phyloP scores from a whole-genome alignment of 2,113 vertebrate genomes.

The Elaphurus davidianus region DNA sequence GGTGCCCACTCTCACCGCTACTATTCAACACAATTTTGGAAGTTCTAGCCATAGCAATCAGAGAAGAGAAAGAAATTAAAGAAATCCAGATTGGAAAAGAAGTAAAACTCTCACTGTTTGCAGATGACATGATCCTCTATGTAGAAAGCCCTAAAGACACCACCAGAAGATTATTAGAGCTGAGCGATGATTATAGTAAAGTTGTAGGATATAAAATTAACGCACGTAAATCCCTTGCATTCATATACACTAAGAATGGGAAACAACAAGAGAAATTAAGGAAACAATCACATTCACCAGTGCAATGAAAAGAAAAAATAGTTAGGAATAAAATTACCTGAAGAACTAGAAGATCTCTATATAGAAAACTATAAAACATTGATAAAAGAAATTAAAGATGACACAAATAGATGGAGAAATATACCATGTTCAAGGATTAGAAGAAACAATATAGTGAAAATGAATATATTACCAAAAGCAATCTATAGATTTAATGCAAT shows the following conservation, averaged over 20 bases:
- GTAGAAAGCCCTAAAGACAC: neutral
- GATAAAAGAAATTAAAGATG: neutral
- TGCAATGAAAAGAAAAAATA: neutral
- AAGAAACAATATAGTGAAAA: neutral
- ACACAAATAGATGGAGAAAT: neutral
- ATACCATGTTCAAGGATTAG: neutral
- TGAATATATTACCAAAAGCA: neutral
- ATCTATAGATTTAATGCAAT: neutral
- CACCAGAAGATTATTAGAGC: neutral
- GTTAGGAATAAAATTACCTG: neutral
- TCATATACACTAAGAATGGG: neutral
- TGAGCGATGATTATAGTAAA: neutral
- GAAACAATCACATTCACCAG: neutral
- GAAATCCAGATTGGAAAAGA: neutral
- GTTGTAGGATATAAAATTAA: neutral
- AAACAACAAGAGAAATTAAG: neutral
- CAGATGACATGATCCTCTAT: neutral
- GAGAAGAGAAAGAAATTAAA: neutral
- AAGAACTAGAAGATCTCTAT: neutral
- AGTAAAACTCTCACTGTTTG: neutral
- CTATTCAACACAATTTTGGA: neutral
- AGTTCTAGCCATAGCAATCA: neutral
- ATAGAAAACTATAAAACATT: neutral
- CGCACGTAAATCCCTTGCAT: neutral
- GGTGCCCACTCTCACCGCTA: neutral